Percentiles rank a stretch among this genome's conserved stretches.
Evolutionary conservation across 2,888 invertebrate species (phyloP).

Genomic region (Netelia virgata): DNA sequence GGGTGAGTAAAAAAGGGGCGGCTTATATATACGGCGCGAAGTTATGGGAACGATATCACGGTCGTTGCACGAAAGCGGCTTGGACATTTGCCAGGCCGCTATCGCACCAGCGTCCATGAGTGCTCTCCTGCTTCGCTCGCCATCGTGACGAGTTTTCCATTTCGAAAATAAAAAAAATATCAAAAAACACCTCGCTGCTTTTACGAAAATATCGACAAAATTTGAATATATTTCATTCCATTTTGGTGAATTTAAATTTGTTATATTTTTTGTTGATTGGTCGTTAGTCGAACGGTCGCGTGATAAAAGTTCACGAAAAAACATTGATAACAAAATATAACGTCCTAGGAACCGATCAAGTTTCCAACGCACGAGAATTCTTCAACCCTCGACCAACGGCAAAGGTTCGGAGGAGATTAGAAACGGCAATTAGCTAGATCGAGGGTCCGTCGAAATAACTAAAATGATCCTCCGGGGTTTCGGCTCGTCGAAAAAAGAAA

Average conservation of each 20-base stretch:
- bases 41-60: conserved; percentile 78
- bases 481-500: not conserved
- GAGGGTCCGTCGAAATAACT: not conserved
- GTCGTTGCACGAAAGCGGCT: conserved; percentile 77
- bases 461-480: not conserved
- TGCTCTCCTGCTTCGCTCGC: conserved; percentile 14
- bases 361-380: not conserved
- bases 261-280: not conserved
- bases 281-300: not conserved
- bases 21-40: conserved; percentile 47
- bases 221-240: not conserved
- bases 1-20: conserved; percentile 61
- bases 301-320: not conserved
- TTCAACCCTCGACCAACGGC: not conserved
- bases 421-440: not conserved
- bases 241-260: not conserved
- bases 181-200: not conserved
- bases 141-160: conserved; percentile 25
- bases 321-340: not conserved
- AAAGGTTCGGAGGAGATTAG: not conserved
- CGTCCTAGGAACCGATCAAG: not conserved
- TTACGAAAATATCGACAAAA: not conserved
- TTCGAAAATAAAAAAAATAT: not conserved
- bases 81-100: conserved; percentile 75
- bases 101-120: conserved; percentile 43